phyloP scores from a whole-genome alignment of 1,140 invertebrate species.

The Centruroides sculpturatus region DNA sequence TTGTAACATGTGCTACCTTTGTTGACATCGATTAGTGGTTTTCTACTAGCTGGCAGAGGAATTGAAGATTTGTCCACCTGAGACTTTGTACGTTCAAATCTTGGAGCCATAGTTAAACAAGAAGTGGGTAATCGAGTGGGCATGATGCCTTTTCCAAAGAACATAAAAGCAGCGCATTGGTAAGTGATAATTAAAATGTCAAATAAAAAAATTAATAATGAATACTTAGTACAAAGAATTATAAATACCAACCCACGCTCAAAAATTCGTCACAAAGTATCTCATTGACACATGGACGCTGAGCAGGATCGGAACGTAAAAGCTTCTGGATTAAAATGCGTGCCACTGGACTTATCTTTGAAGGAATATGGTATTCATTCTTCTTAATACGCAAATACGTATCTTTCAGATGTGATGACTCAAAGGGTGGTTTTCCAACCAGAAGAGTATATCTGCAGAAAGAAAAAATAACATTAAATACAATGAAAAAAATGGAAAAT shows the following conservation, averaged over 20 bases:
- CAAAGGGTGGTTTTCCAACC: constrained; percentile 51
- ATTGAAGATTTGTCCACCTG: too few species aligned
- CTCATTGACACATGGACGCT: constrained; percentile 39
- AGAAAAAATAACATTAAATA: neutral
- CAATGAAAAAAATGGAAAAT: neutral
- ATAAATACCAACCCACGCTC: constrained; percentile 28
- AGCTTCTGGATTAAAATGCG: constrained; percentile 37
- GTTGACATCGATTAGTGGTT: too few species aligned
- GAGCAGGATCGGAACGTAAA: constrained; percentile 38
- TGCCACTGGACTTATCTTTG: constrained; percentile 32
- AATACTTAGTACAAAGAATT: neutral
- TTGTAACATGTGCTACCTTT: too few species aligned
- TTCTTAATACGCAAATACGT: constrained; percentile 46
- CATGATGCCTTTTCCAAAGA: constrained; percentile 46
- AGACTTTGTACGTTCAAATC: constrained; percentile 27
- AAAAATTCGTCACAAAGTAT: constrained; percentile 43
- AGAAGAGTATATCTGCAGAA: constrained; percentile 40
- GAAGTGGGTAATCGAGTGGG: constrained; percentile 68
- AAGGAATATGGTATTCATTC: constrained; percentile 45
- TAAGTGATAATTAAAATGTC: too few species aligned
- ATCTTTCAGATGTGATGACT: constrained; percentile 43
- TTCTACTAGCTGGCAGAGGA: too few species aligned
- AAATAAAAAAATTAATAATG: neutral
- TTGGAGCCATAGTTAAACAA: constrained; percentile 79
- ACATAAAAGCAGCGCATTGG: neutral